Evolutionary conservation across 2,113 vertebrate genomes (phyloP), one percentile per base, ranked within the genome.

Genomic region (Calyptommatus sinebrachiatus): DNA sequence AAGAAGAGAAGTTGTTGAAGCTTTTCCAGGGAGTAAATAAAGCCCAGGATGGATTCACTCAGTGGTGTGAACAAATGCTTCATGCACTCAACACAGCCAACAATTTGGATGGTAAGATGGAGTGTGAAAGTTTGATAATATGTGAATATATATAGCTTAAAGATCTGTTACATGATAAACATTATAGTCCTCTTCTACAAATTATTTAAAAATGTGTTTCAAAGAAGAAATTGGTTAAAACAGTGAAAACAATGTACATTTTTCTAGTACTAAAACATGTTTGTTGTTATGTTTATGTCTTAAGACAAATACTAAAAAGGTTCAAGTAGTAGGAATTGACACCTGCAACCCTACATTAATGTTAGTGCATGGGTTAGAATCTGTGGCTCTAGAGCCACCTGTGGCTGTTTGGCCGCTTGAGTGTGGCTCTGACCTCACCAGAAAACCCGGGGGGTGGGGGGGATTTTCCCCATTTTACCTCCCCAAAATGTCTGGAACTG

Each of bases 51-150:
- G 94, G 97, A 89, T 99, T 99, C 94, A 99, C 97, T 93, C 97
- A 97, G 88, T 99, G 99, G 99, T 99, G 99, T 93, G 99, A 99
- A 93, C 97, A 99, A 93, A 98, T 97, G 84, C 96, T 99, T 92
- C 98, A 99, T 93, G 96, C 96, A 66, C 97, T 99, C 91, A 99
- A 99, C 94, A 98, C 98, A 57, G 98, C 99, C 93, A 99, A 99
- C 95, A 99, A 99, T 89, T 95, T 99, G 90, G 98, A 99, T 90
- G 98, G 98, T 99, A 94, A 97, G 97, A 90, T 85, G 68, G 74
- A 84, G 63, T 53, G 31, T 2, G 1, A 68, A 11, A 7, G 57
- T 71, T 26, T 31, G 71, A 10, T 9, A 73, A 48, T 0, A 41
- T 31, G 63, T 24, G 48, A 1, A 57, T 18, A 3, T 35, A 57